Conservation (phyloP, 2,888 invertebrate species). For the Drosophila quinaria region DNA sequence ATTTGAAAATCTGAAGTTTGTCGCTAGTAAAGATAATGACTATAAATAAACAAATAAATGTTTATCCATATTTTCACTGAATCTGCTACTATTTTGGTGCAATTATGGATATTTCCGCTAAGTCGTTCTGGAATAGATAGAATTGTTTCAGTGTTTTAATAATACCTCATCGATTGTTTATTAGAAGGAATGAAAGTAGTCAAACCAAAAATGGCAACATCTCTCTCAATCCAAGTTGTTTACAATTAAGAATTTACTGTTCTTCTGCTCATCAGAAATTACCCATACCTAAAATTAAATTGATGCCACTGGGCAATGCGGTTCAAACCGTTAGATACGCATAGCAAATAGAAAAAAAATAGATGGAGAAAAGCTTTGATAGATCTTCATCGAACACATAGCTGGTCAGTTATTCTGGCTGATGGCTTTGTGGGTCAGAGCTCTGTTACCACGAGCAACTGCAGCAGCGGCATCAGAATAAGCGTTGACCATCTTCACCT, state of each 20-base stretch:
- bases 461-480: constrained; percentile 44
- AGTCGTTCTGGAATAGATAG: neutral
- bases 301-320: constrained; percentile 61
- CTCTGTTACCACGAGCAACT: constrained; percentile 38
- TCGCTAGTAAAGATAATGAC: too few relatives aligned
- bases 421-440: constrained; percentile 54
- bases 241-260: constrained; percentile 45
- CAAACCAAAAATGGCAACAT: neutral
- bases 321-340: constrained; percentile 50
- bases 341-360: constrained; percentile 15
- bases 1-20: too few relatives aligned
- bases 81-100: too few relatives aligned
- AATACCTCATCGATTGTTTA: neutral
- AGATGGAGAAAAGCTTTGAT: constrained; percentile 15
- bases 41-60: too few relatives aligned
- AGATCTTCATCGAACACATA: constrained; percentile 18
- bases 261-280: constrained; percentile 35
- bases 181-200: constrained; percentile 19
- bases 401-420: constrained; percentile 10
- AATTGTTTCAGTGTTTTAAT: neutral
- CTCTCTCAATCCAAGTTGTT: constrained; percentile 6
- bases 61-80: too few relatives aligned
- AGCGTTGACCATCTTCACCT: constrained; percentile 64
- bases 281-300: constrained; percentile 37
- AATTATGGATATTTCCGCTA: too few relatives aligned